A percentile compares a stretch with the other conserved stretches of the same genome.
These are phyloP conservation scores for Dasysyrphus tricinctus DNA, from an alignment of 2,888 invertebrate species.

Conservation along the genomic window DNA sequence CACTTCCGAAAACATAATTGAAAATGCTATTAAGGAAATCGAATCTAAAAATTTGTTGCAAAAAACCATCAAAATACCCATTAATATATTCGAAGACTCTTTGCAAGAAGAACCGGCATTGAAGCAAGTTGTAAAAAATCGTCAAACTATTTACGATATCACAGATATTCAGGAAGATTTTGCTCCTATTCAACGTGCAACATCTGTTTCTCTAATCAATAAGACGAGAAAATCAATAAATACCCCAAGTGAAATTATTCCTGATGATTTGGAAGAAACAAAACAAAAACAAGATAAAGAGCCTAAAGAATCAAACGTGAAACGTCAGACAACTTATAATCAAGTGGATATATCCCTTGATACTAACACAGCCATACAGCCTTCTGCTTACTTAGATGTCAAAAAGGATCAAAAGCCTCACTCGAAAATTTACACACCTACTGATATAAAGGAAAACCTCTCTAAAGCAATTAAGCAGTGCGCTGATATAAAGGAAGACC, in stretches of 20 bases:
- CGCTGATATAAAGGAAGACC: neutral
- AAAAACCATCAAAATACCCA: neutral
- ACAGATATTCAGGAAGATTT: slow-evolving; percentile 24
- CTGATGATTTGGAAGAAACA: neutral
- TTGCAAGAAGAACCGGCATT: neutral
- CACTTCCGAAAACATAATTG: neutral
- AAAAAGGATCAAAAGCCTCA: neutral
- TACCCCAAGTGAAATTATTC: neutral
- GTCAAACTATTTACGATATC: slow-evolving; percentile 1
- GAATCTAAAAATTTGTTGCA: neutral
- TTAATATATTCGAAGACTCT: slow-evolving; percentile 15
- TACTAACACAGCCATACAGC: neutral
- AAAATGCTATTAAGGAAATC: neutral
- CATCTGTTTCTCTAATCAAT: neutral
- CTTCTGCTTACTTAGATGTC: neutral
- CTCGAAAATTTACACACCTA: neutral
- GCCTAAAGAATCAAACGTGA: neutral
- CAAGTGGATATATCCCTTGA: slow-evolving; percentile 10
- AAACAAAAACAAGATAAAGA: neutral
- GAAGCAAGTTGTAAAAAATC: neutral
- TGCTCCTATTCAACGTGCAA: neutral
- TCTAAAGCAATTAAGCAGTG: neutral
- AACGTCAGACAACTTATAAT: slow-evolving; percentile 11
- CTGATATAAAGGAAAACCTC: neutral
- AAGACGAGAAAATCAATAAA: neutral